Conservation (phyloP, 1,140 invertebrate genomes). For the Drosophila arizonae region DNA sequence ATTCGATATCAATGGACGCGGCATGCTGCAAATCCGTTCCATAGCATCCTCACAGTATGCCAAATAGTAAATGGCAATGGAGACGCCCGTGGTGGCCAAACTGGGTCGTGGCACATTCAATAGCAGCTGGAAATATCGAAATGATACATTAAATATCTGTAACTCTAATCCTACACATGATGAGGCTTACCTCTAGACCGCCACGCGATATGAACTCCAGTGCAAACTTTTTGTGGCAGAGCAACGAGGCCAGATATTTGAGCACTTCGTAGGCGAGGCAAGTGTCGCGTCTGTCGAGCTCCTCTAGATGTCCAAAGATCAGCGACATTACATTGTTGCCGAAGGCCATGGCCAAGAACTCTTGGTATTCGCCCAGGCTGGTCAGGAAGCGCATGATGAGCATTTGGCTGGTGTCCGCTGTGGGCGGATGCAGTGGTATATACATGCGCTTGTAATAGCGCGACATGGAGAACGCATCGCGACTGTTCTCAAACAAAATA, state of each 20-base stretch:
- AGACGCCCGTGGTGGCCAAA: conserved; percentile 97
- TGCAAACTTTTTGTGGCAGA: conserved; percentile 99
- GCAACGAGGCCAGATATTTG: conserved; percentile 94
- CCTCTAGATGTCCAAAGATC: conserved; percentile 95
- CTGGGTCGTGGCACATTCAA: conserved; percentile 95
- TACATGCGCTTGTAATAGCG: conserved; percentile 77
- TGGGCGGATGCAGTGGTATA: conserved; percentile 94
- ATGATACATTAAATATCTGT: background rate
- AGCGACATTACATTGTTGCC: conserved; percentile 95
- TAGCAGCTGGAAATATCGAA: conserved; percentile 85
- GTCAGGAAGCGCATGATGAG: conserved; percentile 96
- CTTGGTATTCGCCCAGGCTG: conserved; percentile 98
- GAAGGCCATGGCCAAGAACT: conserved; percentile 95
- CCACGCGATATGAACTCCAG: conserved; percentile 95
- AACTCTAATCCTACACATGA: background rate
- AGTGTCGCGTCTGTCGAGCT: conserved; percentile 93
- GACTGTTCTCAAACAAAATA: conserved; percentile 74
- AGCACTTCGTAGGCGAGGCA: conserved; percentile 96
- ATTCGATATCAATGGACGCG: conserved; percentile 89
- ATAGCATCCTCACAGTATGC: conserved; percentile 99
- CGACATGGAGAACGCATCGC: conserved; percentile 66
- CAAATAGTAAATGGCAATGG: conserved; percentile 97
- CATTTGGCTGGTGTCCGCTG: conserved; percentile 93
- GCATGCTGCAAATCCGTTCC: conserved; percentile 95
- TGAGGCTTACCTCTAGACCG: conserved; percentile 88